Percentiles rank a stretch among this genome's conserved stretches.
phyloP scores from a whole-genome alignment of 2,113 vertebrate species.

The Catagonus wagneri region DNA sequence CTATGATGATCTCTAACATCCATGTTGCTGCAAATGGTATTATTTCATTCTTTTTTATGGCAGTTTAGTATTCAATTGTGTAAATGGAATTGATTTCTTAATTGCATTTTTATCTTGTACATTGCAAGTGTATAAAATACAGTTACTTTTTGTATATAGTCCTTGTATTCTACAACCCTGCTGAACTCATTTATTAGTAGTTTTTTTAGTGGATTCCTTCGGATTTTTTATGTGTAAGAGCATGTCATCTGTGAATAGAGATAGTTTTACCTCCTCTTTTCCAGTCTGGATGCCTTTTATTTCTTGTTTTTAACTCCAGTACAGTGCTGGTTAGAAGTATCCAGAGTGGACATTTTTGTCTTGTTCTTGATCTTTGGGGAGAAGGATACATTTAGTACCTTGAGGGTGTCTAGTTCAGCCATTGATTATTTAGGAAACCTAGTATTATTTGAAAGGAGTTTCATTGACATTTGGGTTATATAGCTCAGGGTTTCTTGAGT shows the following conservation, averaged over 20 bases:
- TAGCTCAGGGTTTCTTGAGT: neutral
- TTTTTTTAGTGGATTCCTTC: neutral
- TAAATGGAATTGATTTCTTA: neutral
- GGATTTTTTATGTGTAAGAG: neutral
- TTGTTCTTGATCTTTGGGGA: neutral
- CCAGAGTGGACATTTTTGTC: neutral
- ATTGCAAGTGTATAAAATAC: neutral
- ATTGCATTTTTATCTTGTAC: neutral
- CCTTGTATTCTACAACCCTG: neutral
- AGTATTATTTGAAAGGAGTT: constrained; percentile 48
- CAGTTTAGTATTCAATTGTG: no score
- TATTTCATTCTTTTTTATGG: no score
- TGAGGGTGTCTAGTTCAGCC: neutral
- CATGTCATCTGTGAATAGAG: neutral
- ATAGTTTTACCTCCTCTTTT: constrained; percentile 15
- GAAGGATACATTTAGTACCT: neutral
- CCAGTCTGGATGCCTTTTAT: neutral
- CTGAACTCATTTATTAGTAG: neutral
- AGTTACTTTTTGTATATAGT: constrained; percentile 7
- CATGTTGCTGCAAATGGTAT: no score
- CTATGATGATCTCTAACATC: no score
- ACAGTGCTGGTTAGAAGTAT: neutral
- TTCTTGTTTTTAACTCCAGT: neutral
- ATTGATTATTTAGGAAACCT: constrained; percentile 2
- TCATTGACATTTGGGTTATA: constrained; percentile 46